Evolutionary conservation across 2,888 invertebrate species (phyloP).

Genomic region (Zelleria hepariella): DNA sequence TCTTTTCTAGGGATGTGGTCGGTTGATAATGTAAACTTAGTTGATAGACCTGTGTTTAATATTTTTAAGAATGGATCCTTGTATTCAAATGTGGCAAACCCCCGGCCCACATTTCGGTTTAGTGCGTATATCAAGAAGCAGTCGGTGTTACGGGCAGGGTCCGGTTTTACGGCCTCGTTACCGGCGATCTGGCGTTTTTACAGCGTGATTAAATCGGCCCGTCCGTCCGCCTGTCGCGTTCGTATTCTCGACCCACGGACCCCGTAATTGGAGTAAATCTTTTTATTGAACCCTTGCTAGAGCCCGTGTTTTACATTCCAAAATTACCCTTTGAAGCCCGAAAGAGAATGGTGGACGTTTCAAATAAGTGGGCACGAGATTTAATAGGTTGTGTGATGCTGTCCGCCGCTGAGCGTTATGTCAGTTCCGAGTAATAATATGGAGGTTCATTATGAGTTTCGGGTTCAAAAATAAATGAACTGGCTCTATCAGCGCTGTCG

Average conservation of each 20-base stretch:
- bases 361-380: background rate
- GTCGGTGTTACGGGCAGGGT: slow-evolving; percentile 30
- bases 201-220: slow-evolving; percentile 52
- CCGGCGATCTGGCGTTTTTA: slow-evolving; percentile 56
- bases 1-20: background rate
- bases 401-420: background rate
- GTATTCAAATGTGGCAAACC: background rate
- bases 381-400: background rate
- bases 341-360: background rate
- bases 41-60: background rate
- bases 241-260: slow-evolving; percentile 31
- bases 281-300: slow-evolving; percentile 38
- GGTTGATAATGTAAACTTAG: background rate
- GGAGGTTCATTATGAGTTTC: background rate
- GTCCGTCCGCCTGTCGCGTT: slow-evolving; percentile 20
- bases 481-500: slow-evolving; percentile 50
- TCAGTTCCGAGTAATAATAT: background rate
- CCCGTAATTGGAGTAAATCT: slow-evolving; percentile 59
- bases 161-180: slow-evolving; percentile 60
- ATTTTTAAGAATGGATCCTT: background rate
- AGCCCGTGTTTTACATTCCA: slow-evolving; percentile 10
- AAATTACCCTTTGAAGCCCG: background rate
- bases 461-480: slow-evolving; percentile 27
- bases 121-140: slow-evolving; percentile 30
- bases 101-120: slow-evolving; percentile 13